Percentiles rank a stretch among this genome's conserved stretches.
Evolutionary conservation across 1,140 invertebrate genomes (phyloP).

Genomic region (Cydia amplana): DNA sequence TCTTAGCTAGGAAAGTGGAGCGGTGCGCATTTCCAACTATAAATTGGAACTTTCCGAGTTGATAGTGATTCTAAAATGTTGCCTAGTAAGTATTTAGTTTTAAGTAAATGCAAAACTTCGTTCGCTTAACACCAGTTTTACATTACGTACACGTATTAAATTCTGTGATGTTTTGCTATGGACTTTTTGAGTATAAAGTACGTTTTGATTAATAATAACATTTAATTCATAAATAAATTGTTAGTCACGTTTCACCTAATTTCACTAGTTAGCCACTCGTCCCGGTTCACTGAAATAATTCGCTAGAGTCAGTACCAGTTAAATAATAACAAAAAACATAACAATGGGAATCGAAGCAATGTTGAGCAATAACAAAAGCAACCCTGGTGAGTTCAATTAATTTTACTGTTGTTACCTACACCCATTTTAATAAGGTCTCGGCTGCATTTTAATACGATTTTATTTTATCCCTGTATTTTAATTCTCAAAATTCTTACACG

Average conservation of each 20-base stretch:
- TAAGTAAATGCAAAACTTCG: slow-evolving; percentile 26
- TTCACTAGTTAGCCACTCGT: no score
- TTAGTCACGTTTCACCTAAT: not conserved
- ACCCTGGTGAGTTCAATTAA: no score
- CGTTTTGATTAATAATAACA: no score
- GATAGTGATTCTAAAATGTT: slow-evolving; percentile 22
- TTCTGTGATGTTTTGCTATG: no score
- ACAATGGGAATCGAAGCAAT: no score
- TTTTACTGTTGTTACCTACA: not conserved
- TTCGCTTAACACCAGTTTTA: slow-evolving; percentile 2
- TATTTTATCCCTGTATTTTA: not conserved
- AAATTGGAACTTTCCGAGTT: slow-evolving; percentile 27
- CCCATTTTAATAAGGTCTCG: not conserved
- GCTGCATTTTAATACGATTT: not conserved
- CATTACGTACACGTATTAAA: not conserved
- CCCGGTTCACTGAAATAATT: no score
- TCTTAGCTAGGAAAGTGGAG: not conserved
- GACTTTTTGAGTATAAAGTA: no score
- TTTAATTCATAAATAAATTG: no score
- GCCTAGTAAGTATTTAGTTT: slow-evolving; percentile 24
- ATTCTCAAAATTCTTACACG: not conserved
- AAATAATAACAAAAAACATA: no score
- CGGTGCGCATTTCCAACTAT: slow-evolving; percentile 23
- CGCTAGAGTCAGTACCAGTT: no score
- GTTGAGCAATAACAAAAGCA: no score